These are phyloP conservation scores for Epinotia nisella DNA, from an alignment of 2,888 invertebrate species.

Conservation along the genomic window DNA sequence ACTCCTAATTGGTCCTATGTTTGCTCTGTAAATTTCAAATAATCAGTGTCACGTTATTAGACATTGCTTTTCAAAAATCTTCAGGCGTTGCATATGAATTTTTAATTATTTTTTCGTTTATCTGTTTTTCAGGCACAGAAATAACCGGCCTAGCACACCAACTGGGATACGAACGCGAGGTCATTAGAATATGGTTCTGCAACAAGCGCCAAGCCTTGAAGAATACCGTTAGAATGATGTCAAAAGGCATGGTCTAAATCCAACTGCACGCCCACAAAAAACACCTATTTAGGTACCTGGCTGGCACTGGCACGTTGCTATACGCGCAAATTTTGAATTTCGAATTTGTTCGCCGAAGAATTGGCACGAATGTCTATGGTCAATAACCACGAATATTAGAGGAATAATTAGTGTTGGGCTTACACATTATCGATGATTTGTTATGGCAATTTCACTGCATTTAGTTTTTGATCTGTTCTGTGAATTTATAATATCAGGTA, in stretches of 20 bases:
- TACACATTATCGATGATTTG: constrained; percentile 58
- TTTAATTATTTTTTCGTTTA: constrained; percentile 6
- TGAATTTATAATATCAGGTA: neutral
- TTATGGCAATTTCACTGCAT: constrained; percentile 65
- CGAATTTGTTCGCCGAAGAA: neutral
- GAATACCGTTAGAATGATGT: constrained; percentile 98
- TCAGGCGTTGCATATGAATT: too few relatives aligned
- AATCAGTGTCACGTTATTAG: too few relatives aligned
- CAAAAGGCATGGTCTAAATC: constrained; percentile 90
- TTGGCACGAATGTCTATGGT: constrained; percentile 12
- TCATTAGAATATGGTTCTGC: constrained; percentile 99
- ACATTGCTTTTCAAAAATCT: too few relatives aligned
- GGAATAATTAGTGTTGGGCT: constrained; percentile 55
- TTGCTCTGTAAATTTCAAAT: too few relatives aligned
- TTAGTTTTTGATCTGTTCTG: constrained; percentile 53
- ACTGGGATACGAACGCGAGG: constrained; percentile 98
- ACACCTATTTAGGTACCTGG: constrained; percentile 11
- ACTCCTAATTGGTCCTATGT: too few relatives aligned
- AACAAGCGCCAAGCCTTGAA: constrained; percentile 99
- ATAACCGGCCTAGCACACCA: constrained; percentile 98
- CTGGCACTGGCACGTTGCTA: neutral
- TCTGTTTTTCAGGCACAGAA: constrained; percentile 92
- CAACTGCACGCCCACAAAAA: constrained; percentile 25
- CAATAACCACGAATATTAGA: neutral
- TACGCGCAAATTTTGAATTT: constrained; percentile 19